phyloP scores from a whole-genome alignment of 2,888 invertebrate genomes.

The Netelia inedita region DNA sequence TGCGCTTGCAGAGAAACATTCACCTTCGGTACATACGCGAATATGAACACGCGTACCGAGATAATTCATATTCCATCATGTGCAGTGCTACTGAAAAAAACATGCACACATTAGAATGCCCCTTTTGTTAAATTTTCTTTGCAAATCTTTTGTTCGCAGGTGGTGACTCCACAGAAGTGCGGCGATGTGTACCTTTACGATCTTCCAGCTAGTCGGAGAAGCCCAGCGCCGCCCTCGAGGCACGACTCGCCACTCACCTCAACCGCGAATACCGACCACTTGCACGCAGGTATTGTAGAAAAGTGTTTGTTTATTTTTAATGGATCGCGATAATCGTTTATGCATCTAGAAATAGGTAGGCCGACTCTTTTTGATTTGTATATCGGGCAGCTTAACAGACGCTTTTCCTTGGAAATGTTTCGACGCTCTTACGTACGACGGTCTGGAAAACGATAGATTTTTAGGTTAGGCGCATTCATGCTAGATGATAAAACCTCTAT shows the following conservation, averaged over 20 bases:
- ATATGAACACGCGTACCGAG: conserved; percentile 5
- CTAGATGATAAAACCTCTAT: too few relatives aligned
- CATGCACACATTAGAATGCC: neutral
- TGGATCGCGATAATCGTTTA: too few relatives aligned
- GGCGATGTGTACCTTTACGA: conserved; percentile 92
- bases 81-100: conserved; percentile 3
- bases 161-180: conserved; percentile 90
- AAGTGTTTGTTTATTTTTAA: neutral
- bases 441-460: too few relatives aligned
- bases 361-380: too few relatives aligned
- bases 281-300: conserved; percentile 77
- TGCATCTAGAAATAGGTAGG: too few relatives aligned
- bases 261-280: conserved; percentile 78
- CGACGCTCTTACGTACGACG: too few relatives aligned
- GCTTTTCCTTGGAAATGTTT: too few relatives aligned
- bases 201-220: conserved; percentile 86
- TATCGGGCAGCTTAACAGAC: too few relatives aligned
- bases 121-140: conserved; percentile 33
- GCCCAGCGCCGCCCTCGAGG: conserved; percentile 81
- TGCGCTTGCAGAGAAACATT: conserved; percentile 26
- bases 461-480: too few relatives aligned
- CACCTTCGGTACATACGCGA: neutral
- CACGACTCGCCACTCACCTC: conserved; percentile 83
- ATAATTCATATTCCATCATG: conserved; percentile 43
- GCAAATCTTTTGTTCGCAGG: conserved; percentile 84